These are phyloP conservation scores for Hermaeophaga mercurialis DNA, from an alignment of 2,888 invertebrate species.

Conservation along the genomic window DNA sequence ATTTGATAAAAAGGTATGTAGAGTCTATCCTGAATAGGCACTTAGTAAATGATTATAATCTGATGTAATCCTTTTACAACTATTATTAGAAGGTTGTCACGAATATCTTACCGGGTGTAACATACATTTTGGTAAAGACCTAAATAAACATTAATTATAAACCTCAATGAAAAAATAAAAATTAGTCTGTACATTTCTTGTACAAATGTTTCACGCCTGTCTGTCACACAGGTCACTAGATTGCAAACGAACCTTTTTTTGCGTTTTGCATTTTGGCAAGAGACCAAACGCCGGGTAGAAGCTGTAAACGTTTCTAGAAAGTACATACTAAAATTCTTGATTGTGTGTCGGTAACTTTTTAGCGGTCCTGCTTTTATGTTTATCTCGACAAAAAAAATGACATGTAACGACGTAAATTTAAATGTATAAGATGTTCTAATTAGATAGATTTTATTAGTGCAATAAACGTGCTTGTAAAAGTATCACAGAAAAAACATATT, in stretches of 20 bases:
- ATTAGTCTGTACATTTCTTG: too few species aligned
- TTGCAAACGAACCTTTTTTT: constrained; percentile 2
- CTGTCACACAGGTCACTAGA: constrained; percentile 18
- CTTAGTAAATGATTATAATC: too few species aligned
- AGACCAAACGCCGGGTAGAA: neutral
- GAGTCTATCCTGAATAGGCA: too few species aligned
- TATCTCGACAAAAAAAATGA: neutral
- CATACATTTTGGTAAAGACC: too few species aligned
- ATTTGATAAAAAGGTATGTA: too few species aligned
- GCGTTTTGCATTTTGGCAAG: neutral
- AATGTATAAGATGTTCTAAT: neutral
- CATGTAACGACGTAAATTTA: neutral
- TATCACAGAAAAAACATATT: too few species aligned
- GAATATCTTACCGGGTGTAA: too few species aligned
- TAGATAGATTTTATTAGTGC: neutral
- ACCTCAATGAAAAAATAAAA: too few species aligned
- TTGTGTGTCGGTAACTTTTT: neutral
- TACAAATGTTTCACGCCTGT: constrained; percentile 11
- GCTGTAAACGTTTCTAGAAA: neutral
- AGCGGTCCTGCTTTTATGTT: neutral
- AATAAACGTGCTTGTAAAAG: too few species aligned
- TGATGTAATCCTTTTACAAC: too few species aligned
- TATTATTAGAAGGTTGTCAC: too few species aligned
- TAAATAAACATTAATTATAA: too few species aligned
- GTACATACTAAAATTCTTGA: neutral